Conservation (phyloP, 1,140 invertebrate species). For the Calliopsis andreniformis region DNA sequence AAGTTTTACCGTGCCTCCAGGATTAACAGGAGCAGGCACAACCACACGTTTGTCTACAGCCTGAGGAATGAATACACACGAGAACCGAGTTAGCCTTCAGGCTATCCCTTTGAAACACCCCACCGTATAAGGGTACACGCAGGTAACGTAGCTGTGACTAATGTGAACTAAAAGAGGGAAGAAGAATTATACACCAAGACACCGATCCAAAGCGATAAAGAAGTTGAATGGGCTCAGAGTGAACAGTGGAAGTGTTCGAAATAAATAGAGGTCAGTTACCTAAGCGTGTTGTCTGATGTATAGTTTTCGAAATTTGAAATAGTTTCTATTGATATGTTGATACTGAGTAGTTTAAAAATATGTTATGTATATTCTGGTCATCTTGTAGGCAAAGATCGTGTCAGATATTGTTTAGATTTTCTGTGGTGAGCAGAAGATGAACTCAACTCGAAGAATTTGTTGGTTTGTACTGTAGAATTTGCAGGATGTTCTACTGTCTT, state of each 20-base stretch:
- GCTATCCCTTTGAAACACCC: constrained; percentile 29
- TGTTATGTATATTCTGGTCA: not conserved
- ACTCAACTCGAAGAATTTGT: not conserved
- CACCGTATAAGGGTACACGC: constrained; percentile 17
- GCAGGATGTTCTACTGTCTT: constrained; percentile 21
- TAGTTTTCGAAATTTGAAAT: not conserved
- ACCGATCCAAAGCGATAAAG: constrained; percentile 59
- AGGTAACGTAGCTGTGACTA: constrained; percentile 16
- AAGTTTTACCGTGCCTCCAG: constrained; percentile 58
- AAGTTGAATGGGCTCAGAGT: constrained; percentile 12
- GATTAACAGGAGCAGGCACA: constrained; percentile 62
- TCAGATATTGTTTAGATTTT: not conserved
- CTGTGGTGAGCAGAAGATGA: not conserved
- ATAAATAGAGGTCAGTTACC: constrained; percentile 33
- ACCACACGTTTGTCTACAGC: constrained; percentile 75
- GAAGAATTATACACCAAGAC: constrained; percentile 59
- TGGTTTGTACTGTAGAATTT: constrained; percentile 5
- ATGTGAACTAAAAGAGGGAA: constrained; percentile 25
- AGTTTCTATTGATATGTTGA: too few species aligned
- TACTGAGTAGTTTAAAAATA: not conserved
- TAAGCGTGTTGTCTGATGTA: constrained; percentile 28
- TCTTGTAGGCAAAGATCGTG: not conserved
- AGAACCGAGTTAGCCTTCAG: constrained; percentile 57
- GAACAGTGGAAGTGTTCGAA: not conserved
- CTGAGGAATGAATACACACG: constrained; percentile 74